Base-by-base conservation (phyloP, 1,140 invertebrate species). In the Acromyrmex charruanus region DNA sequence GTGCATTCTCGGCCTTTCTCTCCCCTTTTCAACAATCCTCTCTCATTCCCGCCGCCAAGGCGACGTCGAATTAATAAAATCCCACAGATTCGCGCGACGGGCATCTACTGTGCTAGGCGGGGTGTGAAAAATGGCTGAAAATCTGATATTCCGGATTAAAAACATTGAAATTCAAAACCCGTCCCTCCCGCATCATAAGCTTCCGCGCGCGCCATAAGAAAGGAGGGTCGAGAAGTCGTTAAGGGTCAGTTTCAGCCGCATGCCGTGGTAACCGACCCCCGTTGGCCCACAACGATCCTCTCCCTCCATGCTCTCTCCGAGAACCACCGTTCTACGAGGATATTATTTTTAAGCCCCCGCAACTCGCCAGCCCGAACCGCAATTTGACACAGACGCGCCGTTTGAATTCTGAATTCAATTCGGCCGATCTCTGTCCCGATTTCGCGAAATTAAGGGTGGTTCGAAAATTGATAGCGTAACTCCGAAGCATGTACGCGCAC, bases 141-240 rank as follows among this genome's bases (percentile, higher is more conserved):
- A 95, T 95, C 95, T 95, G 95, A 95, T 95, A 95, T 95, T 94
- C 93, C 92, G 94, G 95, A 95, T 95, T 95, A 95, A 95, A 95
- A 95, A 95, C 94, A 95, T 95, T 95, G 94, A 95, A 95, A 95
- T 95, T 95, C 95, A 95, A 95, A 95, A 95, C 94, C 93, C 94
- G 94, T 95, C 88, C 91, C 88, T 91, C 79, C 63, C 85, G 75
- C 77, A 82, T 75, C 25, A 44, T 66, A 84, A 84, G 53, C 71
- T 89, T 77, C 65, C 80, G 28, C 59, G 58, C 74, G 77, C 69
- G 68, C 49, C 49, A 39, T 72, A 51, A 58, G 59, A 18, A 25
- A 44, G 81, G 72, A 88, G 92, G 92, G 92, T 92, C 79, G 91
- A 92, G 93, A 95, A 94, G 95, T 95, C 95, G 95, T 95, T 95